Evolutionary conservation across 2,797 vertebrate species (phyloP), one percentile per base, ranked within the genome.

Genomic region (Lithobates pipiens): DNA sequence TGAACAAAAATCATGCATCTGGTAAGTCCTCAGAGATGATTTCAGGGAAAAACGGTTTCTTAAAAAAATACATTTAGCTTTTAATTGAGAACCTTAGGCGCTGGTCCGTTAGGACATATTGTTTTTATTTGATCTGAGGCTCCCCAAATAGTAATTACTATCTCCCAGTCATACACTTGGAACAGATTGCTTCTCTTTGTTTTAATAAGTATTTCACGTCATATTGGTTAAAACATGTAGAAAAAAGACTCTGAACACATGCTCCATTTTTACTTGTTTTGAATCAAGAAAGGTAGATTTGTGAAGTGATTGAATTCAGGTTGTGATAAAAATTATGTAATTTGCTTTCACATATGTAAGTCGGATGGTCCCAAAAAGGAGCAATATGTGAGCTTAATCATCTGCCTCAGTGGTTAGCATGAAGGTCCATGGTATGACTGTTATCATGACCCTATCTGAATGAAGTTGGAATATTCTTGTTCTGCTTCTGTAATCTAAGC

Each of bases 1-100:
- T 85, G 72, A 81, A 67, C 77, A 76, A 80, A 85, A 85, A 54
- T 67, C 63, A 74, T 73, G 75, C 84, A 85, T 85, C 84, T 85
- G 84, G 57, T 85, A 69, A 69, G 77, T 76, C 84, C 77, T 80
- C 25, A 76, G 77, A 81, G 77, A 85, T 76, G 46, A 69, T 50
- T 76, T 18, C 10, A 39, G 42, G 75, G 71, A 65, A 85, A 76
- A 50, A 61, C 25, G 61, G 72, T 80, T 80, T 71, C 29, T 44
- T 75, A 69, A 85, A 85, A 80, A 68, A 79, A 80, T 65, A 75
- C 25, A 61, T 73, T 81, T 81, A 81, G 69, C 46, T 78, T 67
- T 80, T 80, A 80, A 85, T 80, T 74, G 54, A 75, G 63, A 85
- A 76, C 84, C 71, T 79, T 85, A 76, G 29, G 77, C 77, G 54